A percentile compares a stretch with the other conserved stretches of the same genome.
phyloP scores from a whole-genome alignment of 2,888 invertebrate genomes.

The Dryococelus australis region DNA sequence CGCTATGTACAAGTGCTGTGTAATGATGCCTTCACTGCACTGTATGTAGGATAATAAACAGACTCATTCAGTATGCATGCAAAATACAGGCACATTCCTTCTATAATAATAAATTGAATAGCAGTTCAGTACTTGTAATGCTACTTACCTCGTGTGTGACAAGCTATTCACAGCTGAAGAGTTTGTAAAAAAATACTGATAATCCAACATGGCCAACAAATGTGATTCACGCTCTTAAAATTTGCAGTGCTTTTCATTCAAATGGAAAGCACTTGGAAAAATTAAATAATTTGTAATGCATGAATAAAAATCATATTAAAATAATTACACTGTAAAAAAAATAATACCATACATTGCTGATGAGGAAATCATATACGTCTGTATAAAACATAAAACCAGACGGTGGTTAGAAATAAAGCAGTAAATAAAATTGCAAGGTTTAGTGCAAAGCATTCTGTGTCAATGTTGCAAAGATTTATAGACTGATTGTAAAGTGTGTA shows the following conservation, averaged over 20 bases:
- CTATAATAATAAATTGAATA: neutral
- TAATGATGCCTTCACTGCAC: neutral
- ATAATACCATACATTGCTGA: conserved; percentile 6
- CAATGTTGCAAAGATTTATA: neutral
- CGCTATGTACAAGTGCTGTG: neutral
- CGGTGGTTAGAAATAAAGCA: conserved; percentile 32
- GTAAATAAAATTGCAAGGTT: conserved; percentile 43
- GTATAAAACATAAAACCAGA: conserved; percentile 19
- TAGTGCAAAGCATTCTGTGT: conserved; percentile 46
- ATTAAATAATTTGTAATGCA: conserved; percentile 7
- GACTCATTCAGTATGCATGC: conserved; percentile 9
- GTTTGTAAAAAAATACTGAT: neutral
- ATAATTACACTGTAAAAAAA: neutral
- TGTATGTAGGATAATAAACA: neutral
- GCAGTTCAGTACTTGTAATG: neutral
- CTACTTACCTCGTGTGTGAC: neutral
- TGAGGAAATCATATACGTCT: neutral
- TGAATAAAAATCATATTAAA: neutral
- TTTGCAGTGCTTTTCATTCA: neutral
- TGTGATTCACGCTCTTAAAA: conserved; percentile 29
- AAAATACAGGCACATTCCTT: conserved; percentile 3
- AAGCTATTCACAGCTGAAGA: conserved; percentile 3
- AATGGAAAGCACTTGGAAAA: neutral
- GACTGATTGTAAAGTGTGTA: neutral
- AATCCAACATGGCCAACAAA: conserved; percentile 28